phyloP scores from a whole-genome alignment of 2,113 vertebrate genomes.

The Oreochromis niloticus region DNA sequence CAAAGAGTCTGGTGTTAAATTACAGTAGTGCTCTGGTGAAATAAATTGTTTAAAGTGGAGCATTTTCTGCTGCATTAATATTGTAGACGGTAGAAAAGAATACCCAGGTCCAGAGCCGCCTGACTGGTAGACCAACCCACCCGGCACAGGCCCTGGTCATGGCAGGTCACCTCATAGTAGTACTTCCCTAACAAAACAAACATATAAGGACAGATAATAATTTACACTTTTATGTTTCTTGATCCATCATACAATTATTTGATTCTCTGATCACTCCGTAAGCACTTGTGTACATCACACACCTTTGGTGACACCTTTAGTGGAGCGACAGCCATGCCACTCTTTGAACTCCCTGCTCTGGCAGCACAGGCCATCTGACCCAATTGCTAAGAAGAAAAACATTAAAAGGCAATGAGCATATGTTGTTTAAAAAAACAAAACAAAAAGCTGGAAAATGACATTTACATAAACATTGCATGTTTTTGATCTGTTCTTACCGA shows the following conservation, averaged over 20 bases:
- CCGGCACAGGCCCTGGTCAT: constrained; percentile 93
- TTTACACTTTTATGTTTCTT: background rate
- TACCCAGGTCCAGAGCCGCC: constrained; percentile 91
- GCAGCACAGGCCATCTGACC: constrained; percentile 91
- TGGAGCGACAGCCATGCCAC: constrained; percentile 95
- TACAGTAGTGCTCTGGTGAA: background rate
- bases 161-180: constrained; percentile 91
- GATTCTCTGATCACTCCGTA: background rate
- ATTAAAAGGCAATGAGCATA: background rate
- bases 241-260: background rate
- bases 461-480: background rate
- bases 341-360: constrained; percentile 98
- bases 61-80: background rate
- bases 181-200: constrained; percentile 76
- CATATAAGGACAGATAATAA: background rate
- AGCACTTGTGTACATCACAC: background rate
- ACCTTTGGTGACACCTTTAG: constrained; percentile 91
- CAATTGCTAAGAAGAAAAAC: constrained; percentile 77
- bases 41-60: background rate
- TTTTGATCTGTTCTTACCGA: constrained; percentile 75
- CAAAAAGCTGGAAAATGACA: background rate
- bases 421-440: background rate
- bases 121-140: constrained; percentile 93
- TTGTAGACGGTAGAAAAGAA: constrained; percentile 9
- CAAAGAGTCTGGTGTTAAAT: background rate